Conservation (phyloP, 2,113 vertebrate species). For the Zeus faber region DNA sequence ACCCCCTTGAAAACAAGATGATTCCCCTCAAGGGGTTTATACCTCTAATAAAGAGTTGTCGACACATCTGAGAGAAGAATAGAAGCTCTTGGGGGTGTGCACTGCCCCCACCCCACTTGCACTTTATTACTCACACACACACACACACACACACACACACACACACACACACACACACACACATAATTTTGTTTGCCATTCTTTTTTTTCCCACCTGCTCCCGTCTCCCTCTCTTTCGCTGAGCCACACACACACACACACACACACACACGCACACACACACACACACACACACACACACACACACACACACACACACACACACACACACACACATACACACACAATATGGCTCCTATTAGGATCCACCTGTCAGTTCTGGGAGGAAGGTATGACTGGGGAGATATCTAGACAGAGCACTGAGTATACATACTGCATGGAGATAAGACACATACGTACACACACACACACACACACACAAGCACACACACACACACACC, state of each 20-base stretch:
- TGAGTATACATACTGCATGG: slow-evolving; percentile 9
- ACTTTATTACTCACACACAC: not conserved
- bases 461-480: too few species aligned
- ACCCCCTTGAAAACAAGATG: too few species aligned
- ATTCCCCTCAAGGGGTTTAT: too few species aligned
- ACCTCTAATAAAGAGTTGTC: too few species aligned
- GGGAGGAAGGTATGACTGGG: slow-evolving; percentile 18
- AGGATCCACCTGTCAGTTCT: slow-evolving; percentile 23
- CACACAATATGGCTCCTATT: slow-evolving; percentile 8
- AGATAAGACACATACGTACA: not conserved
- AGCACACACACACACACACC: too few species aligned
- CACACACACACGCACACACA: slow-evolving; percentile 10
- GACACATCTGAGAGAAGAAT: too few species aligned
- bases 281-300: slow-evolving; percentile 7
- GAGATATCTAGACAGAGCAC: slow-evolving; percentile 30
- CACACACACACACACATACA: slow-evolving; percentile 3
- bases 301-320: slow-evolving; percentile 4
- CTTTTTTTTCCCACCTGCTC: too few species aligned
- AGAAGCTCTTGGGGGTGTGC: too few species aligned
- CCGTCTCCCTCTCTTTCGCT: too few species aligned
- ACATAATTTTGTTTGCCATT: too few species aligned
- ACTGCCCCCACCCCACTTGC: too few species aligned
- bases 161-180: not conserved
- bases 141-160: not conserved
- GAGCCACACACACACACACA: slow-evolving; percentile 3